Evolutionary conservation across 1,140 invertebrate species (phyloP).

Genomic region (Aphaenogaster floridana): DNA sequence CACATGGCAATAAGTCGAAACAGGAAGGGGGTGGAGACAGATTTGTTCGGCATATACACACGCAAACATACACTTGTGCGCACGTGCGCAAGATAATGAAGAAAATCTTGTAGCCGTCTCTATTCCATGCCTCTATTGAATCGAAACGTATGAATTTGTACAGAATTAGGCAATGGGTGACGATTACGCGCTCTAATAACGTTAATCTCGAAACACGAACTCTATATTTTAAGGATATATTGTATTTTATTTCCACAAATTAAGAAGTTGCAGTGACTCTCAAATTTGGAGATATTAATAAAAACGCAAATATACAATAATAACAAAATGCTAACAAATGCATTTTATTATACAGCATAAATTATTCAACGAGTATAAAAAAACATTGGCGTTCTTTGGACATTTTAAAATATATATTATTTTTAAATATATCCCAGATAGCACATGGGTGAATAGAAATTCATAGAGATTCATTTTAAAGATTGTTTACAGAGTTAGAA

Average conservation of each 20-base stretch:
- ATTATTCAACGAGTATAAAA: not conserved
- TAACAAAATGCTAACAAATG: not conserved
- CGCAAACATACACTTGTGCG: not conserved
- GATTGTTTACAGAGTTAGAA: too few relatives aligned
- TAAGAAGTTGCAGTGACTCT: not conserved
- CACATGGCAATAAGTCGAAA: constrained; percentile 61
- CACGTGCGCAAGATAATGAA: constrained; percentile 52
- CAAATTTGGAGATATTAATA: constrained; percentile 19
- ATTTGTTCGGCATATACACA: constrained; percentile 25
- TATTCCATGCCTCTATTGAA: not conserved
- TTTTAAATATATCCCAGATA: not conserved
- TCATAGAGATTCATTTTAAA: too few relatives aligned
- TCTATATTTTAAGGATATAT: not conserved
- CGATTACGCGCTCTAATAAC: not conserved
- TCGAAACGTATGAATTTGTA: not conserved
- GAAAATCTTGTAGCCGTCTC: not conserved
- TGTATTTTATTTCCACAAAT: not conserved
- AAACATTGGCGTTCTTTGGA: not conserved
- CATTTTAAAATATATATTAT: constrained; percentile 45
- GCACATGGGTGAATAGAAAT: too few relatives aligned
- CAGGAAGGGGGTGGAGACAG: constrained; percentile 68
- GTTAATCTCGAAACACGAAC: not conserved
- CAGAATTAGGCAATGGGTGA: not conserved
- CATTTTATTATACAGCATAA: not conserved
- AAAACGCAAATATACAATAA: not conserved